Evolutionary conservation across 2,888 invertebrate species (phyloP), one percentile per base, ranked within the genome.

Genomic region (Cosmia trapezina): DNA sequence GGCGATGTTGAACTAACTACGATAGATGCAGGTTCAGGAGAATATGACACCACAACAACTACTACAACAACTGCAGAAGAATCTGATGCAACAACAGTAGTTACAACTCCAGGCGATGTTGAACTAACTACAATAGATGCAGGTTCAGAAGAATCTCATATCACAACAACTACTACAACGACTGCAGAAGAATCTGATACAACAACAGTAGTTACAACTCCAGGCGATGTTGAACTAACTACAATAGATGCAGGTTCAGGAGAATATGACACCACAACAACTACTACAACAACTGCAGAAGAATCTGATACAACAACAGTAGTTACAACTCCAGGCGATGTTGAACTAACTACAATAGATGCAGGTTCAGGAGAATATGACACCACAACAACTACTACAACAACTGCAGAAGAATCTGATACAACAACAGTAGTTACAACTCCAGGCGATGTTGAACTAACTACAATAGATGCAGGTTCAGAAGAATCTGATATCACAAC

Each of bases 221-320:
- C 43, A 3, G 65, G 2, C n/a, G n/a, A 53, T n/a, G 4, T 28
- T 2, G 65, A 57, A 2, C 2, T 41, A 7, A 53, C 64, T 0
- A 41, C 64, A 17, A 6, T 37, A 37, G 22, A 5, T 11, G 63
- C 73, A 9, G 77, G 72, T 22, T 66, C 65, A 22, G 61, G 5
- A n/a, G 6, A 37, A 37, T 37, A 2, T 37, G 37, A 37, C 4
- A 37, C 4, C 4, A 37, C 37, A 37, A 37, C 37, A 4, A 4
- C 37, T 37, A 5, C 8, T 8, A 57, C 41, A 11, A n/a, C n/a
- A n/a, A 53, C 37, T n/a, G 22, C 73, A 19, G 66, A 14, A 49
- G 49, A 62, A 28, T 19, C 61, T 0, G 61, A 62, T 0, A 7
- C 28, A 28, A 45, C 61, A 28, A 45, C 61, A 7, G 59, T 8